Evolutionary conservation across 2,113 vertebrate species (phyloP).

Genomic region (Oenanthe oenanthe): DNA sequence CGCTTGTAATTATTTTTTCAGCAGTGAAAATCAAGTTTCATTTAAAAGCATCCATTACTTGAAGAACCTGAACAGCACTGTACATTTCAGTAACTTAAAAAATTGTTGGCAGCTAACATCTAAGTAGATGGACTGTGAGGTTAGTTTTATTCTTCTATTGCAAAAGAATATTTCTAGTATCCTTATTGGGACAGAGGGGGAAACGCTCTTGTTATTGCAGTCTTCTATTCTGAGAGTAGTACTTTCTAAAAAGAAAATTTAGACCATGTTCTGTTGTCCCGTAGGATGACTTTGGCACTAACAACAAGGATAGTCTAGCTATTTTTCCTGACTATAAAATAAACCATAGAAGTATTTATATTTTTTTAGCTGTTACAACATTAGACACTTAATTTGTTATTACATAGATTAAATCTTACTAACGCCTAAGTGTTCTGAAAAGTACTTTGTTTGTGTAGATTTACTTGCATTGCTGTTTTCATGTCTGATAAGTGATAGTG

Average conservation of each 20-base stretch:
- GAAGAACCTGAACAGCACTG: not conserved
- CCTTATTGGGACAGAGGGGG: rapidly evolving
- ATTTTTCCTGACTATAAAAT: not conserved
- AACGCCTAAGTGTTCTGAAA: not conserved
- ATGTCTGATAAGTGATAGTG: not conserved
- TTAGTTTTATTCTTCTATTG: not conserved
- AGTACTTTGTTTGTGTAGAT: not conserved
- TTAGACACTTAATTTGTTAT: not conserved
- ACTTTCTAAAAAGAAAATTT: not conserved
- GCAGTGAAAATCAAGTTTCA: not conserved
- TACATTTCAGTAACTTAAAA: not conserved
- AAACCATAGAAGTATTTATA: not conserved
- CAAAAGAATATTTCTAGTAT: not conserved
- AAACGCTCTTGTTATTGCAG: not conserved
- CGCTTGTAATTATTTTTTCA: not conserved
- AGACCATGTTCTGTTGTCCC: not conserved
- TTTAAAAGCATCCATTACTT: not conserved
- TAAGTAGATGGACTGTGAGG: not conserved
- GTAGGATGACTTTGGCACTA: not conserved
- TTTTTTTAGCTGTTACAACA: not conserved
- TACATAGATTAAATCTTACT: not conserved
- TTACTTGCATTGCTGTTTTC: not conserved
- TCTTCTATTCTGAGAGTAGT: not conserved
- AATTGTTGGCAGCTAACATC: not conserved
- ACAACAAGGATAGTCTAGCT: not conserved